These are phyloP conservation scores for Anthophora plumipes DNA, from an alignment of 2,888 invertebrate genomes.

Conservation along the genomic window DNA sequence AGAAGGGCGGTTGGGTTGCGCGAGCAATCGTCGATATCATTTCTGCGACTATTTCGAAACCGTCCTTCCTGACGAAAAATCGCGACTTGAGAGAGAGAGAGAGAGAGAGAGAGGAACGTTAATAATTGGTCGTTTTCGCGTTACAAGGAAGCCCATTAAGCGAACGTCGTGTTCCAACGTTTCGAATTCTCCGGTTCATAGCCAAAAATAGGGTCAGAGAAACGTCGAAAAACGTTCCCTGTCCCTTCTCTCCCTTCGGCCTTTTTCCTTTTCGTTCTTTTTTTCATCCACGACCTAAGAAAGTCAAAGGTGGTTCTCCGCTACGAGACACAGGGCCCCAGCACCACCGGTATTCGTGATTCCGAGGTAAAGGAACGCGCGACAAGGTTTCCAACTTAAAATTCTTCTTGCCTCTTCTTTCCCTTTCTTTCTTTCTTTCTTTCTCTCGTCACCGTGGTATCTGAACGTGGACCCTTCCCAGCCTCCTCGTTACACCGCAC, in stretches of 20 bases:
- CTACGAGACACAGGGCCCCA: constrained; percentile 46
- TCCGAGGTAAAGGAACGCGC: constrained; percentile 77
- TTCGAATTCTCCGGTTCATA: background rate
- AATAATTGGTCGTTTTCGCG: constrained; percentile 58
- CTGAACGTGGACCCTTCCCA: constrained; percentile 38
- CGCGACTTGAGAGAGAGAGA: no score
- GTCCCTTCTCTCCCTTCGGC: background rate
- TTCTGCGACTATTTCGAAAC: constrained; percentile 16
- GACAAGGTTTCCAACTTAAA: constrained; percentile 83
- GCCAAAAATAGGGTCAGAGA: constrained; percentile 33
- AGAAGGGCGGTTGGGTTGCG: constrained; percentile 18
- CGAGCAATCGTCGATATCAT: constrained; percentile 55
- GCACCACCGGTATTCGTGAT: constrained; percentile 67
- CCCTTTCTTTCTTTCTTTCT: background rate
- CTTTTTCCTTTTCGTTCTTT: constrained; percentile 1
- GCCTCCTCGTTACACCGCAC: constrained; percentile 63
- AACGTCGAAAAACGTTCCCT: constrained; percentile 5
- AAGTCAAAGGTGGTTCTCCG: constrained; percentile 66
- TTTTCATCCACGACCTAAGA: constrained; percentile 43
- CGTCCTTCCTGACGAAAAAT: constrained; percentile 14
- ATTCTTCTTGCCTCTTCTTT: constrained; percentile 74
- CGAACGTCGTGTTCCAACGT: constrained; percentile 44
- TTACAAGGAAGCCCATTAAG: constrained; percentile 52
- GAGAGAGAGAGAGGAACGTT: background rate
- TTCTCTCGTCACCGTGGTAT: constrained; percentile 30